phyloP scores from a whole-genome alignment of 2,797 vertebrate genomes.

The Acanthurus tractus region DNA sequence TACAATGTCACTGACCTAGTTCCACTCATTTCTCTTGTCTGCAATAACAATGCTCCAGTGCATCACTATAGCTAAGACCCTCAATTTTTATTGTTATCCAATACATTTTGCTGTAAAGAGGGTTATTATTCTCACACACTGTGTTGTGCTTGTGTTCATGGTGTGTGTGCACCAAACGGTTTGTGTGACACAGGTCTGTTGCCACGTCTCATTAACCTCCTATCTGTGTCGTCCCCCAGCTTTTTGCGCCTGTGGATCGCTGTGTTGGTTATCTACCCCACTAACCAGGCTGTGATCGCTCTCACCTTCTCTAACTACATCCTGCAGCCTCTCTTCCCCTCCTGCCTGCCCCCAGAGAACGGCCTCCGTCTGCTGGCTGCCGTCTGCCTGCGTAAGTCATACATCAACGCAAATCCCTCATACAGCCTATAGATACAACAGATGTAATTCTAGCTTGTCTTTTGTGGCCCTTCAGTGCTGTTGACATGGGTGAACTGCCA shows the following conservation, averaged over 20 bases:
- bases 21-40: slow-evolving; percentile 36
- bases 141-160: not conserved
- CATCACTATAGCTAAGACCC: slow-evolving; percentile 8
- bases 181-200: not conserved
- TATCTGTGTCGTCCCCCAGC: slow-evolving; percentile 64
- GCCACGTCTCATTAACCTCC: slow-evolving; percentile 18
- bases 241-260: slow-evolving; percentile 91
- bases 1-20: slow-evolving; percentile 48
- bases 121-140: slow-evolving; percentile 5
- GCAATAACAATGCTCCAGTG: slow-evolving; percentile 31
- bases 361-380: slow-evolving; percentile 86
- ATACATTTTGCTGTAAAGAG: slow-evolving; percentile 2
- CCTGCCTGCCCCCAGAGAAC: slow-evolving; percentile 86
- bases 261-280: slow-evolving; percentile 90
- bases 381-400: slow-evolving; percentile 89
- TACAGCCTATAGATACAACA: not conserved
- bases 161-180: not conserved
- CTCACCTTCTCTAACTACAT: slow-evolving; percentile 91
- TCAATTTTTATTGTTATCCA: slow-evolving; percentile 27
- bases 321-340: slow-evolving; percentile 88
- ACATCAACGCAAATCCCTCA: not conserved
- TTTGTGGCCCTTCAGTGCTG: slow-evolving; percentile 76
- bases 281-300: slow-evolving; percentile 90
- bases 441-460: not conserved
- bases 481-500: slow-evolving; percentile 91